phyloP scores from a whole-genome alignment of 2,797 vertebrate genomes.

The Siniperca scherzeri region DNA sequence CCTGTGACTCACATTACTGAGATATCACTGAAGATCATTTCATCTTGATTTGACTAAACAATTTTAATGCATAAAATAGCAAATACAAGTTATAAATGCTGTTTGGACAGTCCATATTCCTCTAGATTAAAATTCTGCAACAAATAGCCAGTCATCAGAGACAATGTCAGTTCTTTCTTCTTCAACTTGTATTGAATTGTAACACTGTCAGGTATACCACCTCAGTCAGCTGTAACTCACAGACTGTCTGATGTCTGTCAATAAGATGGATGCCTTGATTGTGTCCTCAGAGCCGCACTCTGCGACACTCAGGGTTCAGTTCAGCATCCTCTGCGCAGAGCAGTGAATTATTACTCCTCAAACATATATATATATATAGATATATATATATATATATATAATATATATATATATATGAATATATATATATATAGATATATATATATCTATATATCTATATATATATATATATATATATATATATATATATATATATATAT shows the following conservation, averaged over 20 bases:
- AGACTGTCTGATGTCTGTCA: slow-evolving; percentile 44
- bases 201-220: slow-evolving; percentile 35
- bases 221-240: slow-evolving; percentile 41
- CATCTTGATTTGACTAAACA: slow-evolving; percentile 32
- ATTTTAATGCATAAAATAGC: slow-evolving; percentile 38
- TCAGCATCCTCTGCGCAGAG: slow-evolving; percentile 56
- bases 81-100: slow-evolving; percentile 48
- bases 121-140: slow-evolving; percentile 44
- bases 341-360: slow-evolving; percentile 52
- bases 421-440: too few species aligned
- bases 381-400: too few species aligned
- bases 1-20: slow-evolving; percentile 20
- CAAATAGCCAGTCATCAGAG: slow-evolving; percentile 43
- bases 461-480: too few species aligned
- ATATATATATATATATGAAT: too few species aligned
- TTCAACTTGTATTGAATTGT: slow-evolving; percentile 55
- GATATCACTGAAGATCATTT: slow-evolving; percentile 38
- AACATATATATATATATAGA: too few species aligned
- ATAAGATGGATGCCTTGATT: slow-evolving; percentile 38
- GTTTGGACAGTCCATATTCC: slow-evolving; percentile 33
- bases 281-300: slow-evolving; percentile 48
- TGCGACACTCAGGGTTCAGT: slow-evolving; percentile 42
- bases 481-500: too few species aligned
- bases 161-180: slow-evolving; percentile 27
- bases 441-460: too few species aligned